Percentiles rank a stretch among this genome's conserved stretches.
These are phyloP conservation scores for Heloderma charlesbogerti DNA, from an alignment of 2,113 vertebrate genomes.

Conservation along the genomic window DNA sequence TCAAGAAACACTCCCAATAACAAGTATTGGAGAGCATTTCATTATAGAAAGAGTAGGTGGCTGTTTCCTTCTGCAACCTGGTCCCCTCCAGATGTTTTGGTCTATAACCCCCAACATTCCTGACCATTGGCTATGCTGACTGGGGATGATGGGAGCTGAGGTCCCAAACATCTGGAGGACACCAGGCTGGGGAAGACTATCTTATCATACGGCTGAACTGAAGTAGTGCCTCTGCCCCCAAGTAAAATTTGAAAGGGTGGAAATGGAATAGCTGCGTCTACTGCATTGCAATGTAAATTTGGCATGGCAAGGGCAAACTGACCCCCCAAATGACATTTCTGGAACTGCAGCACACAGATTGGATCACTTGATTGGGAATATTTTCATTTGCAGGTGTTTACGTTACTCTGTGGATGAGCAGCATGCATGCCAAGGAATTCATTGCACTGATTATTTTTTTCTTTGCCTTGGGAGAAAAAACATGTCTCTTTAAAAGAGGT, in stretches of 20 bases:
- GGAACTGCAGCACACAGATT: not conserved
- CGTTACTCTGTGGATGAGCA: not conserved
- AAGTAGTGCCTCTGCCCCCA: not conserved
- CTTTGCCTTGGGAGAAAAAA: not conserved
- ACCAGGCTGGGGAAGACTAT: no score
- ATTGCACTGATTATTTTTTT: constrained; percentile 20
- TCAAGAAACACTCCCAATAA: not conserved
- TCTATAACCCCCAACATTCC: no score
- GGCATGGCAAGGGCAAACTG: not conserved
- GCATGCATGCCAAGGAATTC: not conserved
- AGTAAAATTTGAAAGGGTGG: not conserved
- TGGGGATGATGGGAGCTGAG: no score
- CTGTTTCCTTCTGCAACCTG: not conserved
- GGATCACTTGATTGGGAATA: not conserved
- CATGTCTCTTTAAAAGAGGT: constrained; percentile 26
- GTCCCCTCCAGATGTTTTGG: no score
- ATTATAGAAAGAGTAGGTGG: not conserved
- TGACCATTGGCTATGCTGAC: no score
- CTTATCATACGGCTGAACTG: not conserved
- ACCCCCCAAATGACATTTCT: not conserved
- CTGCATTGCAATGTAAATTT: not conserved
- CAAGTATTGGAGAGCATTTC: not conserved
- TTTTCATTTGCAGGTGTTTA: not conserved
- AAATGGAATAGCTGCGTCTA: not conserved
- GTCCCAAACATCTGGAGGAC: no score